Evolutionary conservation across 2,113 vertebrate species (phyloP), one percentile per base, ranked within the genome.

Genomic region (Accipiter virgatus): DNA sequence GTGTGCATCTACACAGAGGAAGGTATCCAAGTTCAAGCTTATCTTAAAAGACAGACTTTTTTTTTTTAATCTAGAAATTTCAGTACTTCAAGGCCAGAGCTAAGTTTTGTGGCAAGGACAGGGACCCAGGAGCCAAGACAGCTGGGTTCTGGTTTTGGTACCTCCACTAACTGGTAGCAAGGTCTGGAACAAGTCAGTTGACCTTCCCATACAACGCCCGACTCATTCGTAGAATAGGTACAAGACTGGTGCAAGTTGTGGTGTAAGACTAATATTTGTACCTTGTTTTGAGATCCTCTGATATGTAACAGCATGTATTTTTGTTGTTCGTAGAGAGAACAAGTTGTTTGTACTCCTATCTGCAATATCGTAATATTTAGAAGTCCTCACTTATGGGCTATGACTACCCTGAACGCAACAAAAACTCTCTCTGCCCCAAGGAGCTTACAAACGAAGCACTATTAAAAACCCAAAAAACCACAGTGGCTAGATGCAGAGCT

Each of bases 191-290:
- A 91, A 83, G 75, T 93, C 96, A 71, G 89, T 95, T 95, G 87
- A 94, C 90, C 94, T 97, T 94, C 94, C 85, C 94, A 77, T 94
- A 83, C 34, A 71, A 42, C 4, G 0, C 82, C 56, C 87, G 0
- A 88, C 75, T 97, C 94, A 95, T 97, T 45, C 88, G 65, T 93
- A 96, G 96, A 96, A 75, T 65, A 96, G 53, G 70, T 55, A 77
- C 50, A 53, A 72, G 81, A 45, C 58, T 85, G 68, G n/a, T 95
- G 73, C 93, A 94, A 86, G 89, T 31, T 94, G 86, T 55, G 89
- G 74, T 77, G 31, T 73, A 42, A 66, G 71, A 95, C 86, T 89
- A 85, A 94, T 90, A 96, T 53, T 93, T 58, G 92, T 83, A 96
- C 89, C 63, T 70, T 85, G 62, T 50, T 88, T 82, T 90, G 89